Conservation (phyloP, 2,113 vertebrate genomes). For the Callaeas wilsoni region DNA sequence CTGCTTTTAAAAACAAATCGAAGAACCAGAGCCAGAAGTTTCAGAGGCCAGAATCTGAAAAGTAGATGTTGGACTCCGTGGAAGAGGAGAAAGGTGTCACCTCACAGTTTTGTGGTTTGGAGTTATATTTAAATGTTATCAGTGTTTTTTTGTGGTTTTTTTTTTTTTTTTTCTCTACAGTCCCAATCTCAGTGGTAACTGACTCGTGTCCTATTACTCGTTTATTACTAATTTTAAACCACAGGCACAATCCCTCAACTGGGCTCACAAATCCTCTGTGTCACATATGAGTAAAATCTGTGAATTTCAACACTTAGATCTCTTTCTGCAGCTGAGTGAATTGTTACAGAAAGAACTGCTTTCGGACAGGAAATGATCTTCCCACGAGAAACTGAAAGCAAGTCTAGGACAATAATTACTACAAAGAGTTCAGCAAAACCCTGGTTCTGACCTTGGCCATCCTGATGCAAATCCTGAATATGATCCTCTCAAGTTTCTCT, state of each 20-base stretch:
- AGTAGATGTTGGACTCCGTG: not conserved
- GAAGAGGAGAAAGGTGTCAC: not conserved
- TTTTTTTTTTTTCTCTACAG: not conserved
- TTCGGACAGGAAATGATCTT: not conserved
- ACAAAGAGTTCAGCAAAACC: not conserved
- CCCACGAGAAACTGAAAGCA: not conserved
- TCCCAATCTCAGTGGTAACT: not conserved
- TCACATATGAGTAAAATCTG: not conserved
- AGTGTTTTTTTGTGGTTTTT: not conserved
- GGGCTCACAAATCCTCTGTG: not conserved
- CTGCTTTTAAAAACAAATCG: not conserved
- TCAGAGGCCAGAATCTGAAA: slow-evolving; percentile 5
- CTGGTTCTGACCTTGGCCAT: not conserved
- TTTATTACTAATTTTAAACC: not conserved
- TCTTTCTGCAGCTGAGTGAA: not conserved
- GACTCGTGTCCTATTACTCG: not conserved
- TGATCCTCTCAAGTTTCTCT: not conserved
- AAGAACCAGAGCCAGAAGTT: not conserved
- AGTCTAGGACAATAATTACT: not conserved
- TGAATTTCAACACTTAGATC: not conserved
- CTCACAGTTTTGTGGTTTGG: not conserved
- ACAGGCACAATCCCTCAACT: not conserved
- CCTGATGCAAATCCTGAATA: not conserved
- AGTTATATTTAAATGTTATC: not conserved
- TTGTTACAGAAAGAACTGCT: not conserved